Evolutionary conservation across 2,113 vertebrate species (phyloP), one percentile per base, ranked within the genome.

Genomic region (Caranx melampygus): DNA sequence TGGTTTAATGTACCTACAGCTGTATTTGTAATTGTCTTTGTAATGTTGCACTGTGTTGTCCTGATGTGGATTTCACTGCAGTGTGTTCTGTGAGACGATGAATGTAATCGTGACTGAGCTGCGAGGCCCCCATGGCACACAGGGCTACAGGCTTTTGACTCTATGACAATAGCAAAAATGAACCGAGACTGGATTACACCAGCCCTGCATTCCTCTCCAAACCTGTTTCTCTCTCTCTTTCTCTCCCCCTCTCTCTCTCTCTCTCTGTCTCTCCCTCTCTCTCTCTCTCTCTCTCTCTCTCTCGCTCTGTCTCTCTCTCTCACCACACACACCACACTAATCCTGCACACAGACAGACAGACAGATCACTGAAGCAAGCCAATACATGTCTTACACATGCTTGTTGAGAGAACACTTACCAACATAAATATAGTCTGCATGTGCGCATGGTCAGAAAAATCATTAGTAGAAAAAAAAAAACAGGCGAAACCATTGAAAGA

Each of bases 191-290:
- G 89, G 91, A 93, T 95, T 88, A 93, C 88, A 86, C 91, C 87
- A 75, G 92, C 84, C 70, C 83, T 76, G 79, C 92, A 93, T 94
- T 93, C 90, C 91, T 92, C 81, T 89, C 88, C 85, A 91, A 94
- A 94, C 91, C 92, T 87, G 89, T 89, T 92, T 87, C 26, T 26
- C 26, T 26, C 26, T 26, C 26, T 26, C 26, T 26, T 26, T 26
- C 26, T 26, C 26, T 26, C 26, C 1, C 26, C 1, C 26, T 26
- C 26, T 26, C 26, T 26, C 26, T 26, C 26, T 26, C 26, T 26
- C 26, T 26, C 1, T 26, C 26, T 26, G n/a, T n/a, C n/a, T 26
- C 26, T 26, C 26, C 1, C 26, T 26, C 26, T 26, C 26, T 26
- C 26, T 26, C 26, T 26, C 26, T 26, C 26, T 26, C 1, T 26